Evolutionary conservation across 2,113 vertebrate genomes (phyloP).

Genomic region (Semicossyphus pulcher): DNA sequence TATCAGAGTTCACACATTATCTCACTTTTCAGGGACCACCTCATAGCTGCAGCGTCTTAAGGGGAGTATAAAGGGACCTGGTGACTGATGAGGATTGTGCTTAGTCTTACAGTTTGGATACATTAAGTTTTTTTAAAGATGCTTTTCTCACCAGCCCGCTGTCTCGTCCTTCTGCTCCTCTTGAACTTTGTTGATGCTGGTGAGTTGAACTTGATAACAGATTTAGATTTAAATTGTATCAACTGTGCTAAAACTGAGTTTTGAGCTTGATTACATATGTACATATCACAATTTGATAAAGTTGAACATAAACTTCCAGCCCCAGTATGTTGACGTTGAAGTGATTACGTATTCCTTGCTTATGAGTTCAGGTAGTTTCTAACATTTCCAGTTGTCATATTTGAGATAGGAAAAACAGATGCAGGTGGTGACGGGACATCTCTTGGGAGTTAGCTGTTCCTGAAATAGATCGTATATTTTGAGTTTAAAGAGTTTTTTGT

Average conservation of each 20-base stretch:
- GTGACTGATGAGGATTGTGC: neutral
- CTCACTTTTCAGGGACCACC: neutral
- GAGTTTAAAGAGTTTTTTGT: neutral
- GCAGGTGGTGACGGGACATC: neutral
- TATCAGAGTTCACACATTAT: neutral
- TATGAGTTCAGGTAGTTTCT: too few relatives aligned
- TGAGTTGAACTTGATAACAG: constrained; percentile 51
- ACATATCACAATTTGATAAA: too few relatives aligned
- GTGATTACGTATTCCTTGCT: too few relatives aligned
- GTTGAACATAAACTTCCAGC: too few relatives aligned
- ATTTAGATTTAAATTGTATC: neutral
- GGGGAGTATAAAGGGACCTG: constrained; percentile 27
- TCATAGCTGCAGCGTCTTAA: neutral
- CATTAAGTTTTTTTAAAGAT: constrained; percentile 32
- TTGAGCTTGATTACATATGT: too few relatives aligned
- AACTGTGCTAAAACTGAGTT: neutral
- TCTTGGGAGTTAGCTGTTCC: neutral
- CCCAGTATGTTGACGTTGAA: too few relatives aligned
- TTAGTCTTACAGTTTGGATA: neutral
- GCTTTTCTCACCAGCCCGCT: constrained; percentile 26
- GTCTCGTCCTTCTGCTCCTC: constrained; percentile 53
- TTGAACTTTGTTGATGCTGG: constrained; percentile 56
- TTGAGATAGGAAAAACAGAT: too few relatives aligned
- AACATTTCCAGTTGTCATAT: too few relatives aligned
- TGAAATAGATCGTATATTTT: constrained; percentile 22